phyloP scores from a whole-genome alignment of 2,113 vertebrate species.

The Columbina picui region DNA sequence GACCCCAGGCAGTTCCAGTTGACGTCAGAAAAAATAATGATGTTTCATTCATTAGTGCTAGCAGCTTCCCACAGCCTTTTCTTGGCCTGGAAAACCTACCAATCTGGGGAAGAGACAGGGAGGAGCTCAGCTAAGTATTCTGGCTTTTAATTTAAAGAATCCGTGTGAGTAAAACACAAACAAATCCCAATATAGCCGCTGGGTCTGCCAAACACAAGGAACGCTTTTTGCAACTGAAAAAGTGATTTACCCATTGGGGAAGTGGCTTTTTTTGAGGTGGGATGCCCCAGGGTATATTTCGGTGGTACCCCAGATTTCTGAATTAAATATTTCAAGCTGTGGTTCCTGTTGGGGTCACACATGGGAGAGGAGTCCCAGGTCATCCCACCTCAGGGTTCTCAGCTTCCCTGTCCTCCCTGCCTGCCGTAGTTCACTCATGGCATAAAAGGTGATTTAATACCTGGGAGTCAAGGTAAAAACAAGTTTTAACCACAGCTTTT shows the following conservation, averaged over 20 bases:
- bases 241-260: background rate
- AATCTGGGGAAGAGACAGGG: background rate
- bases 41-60: background rate
- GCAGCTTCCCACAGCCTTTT: background rate
- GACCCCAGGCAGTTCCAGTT: background rate
- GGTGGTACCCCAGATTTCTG: background rate
- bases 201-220: background rate
- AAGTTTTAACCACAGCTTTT: background rate
- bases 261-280: background rate
- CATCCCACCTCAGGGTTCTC: background rate
- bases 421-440: background rate
- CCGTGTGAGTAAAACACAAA: rapidly evolving
- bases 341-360: background rate
- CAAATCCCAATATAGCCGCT: background rate
- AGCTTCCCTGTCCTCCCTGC: background rate
- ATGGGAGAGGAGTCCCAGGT: background rate
- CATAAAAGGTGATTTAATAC: background rate
- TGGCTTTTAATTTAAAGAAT: background rate
- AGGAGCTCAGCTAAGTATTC: background rate
- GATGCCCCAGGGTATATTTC: background rate
- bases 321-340: background rate
- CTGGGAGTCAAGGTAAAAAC: background rate
- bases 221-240: background rate
- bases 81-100: background rate
- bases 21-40: background rate